Base-by-base conservation (phyloP, 2,113 vertebrate genomes). In the Ranitomeya variabilis region DNA sequence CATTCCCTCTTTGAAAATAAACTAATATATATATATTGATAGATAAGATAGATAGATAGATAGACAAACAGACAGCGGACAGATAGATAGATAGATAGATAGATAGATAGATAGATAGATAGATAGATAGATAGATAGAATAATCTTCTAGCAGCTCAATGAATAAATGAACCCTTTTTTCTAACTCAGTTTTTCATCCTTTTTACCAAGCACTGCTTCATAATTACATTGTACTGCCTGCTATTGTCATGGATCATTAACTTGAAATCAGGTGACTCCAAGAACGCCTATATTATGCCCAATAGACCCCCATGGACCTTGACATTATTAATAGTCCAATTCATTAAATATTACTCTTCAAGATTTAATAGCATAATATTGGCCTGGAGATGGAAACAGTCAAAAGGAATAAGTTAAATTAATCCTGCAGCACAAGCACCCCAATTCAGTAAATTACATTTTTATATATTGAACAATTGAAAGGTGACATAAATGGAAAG, bases 231-330 rank as follows among this genome's bases (percentile, higher is more conserved):
- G 94, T 94, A 94, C 93, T 95, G 96, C 92, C 95, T 96, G 97
- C 96, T 97, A 97, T 98, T 98, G 98, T 97, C 97, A 99, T 96
- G 97, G 96, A 95, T 98, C 97, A 98, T 98, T 97, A 98, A 97
- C 96, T 64, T 90, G 90, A 93, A 96, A 95, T 95, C 96, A 95
- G 95, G 95, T 96, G 96, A 97, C 95, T 95, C 94, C 16, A 92
- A 94, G 95, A 94, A 95, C 90, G 93, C 94, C 95, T 95, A 96
- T 96, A 96, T 92, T 91, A 97, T 97, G 95, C 95, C 94, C 94
- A 94, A 95, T 96, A 96, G 95, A 96, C 95, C 95, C 95, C 95
- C 94, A 93, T 93, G 96, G 96, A 97, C 96, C 95, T 93, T 94
- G 94, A 94, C 94, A 94, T 96, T 96, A 97, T 97, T 98, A 97